Evolutionary conservation across 2,113 vertebrate genomes (phyloP).

Genomic region (Heteronetta atricapilla): DNA sequence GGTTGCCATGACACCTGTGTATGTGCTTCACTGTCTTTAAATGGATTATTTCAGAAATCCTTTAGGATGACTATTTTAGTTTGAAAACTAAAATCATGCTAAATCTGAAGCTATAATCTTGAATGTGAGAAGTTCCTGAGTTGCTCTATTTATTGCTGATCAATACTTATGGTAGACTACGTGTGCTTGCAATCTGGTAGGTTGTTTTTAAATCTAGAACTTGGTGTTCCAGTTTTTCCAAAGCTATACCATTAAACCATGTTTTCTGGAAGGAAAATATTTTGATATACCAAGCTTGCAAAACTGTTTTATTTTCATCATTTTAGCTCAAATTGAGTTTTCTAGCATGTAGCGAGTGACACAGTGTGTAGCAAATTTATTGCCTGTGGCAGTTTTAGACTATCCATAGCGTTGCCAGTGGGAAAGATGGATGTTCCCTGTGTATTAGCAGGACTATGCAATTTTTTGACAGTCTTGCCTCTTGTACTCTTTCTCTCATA

Average conservation of each 20-base stretch:
- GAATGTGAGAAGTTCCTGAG: not conserved
- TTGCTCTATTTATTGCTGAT: not conserved
- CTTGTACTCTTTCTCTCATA: not conserved
- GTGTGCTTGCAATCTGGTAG: not conserved
- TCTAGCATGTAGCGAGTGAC: not conserved
- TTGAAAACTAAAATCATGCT: not conserved
- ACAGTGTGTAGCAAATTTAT: not conserved
- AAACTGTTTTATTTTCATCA: not conserved
- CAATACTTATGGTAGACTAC: not conserved
- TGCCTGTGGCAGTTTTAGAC: not conserved
- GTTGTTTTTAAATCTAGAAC: not conserved
- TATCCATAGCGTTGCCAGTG: not conserved
- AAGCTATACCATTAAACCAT: not conserved
- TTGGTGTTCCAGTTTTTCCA: not conserved
- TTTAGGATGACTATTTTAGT: not conserved
- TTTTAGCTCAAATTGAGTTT: not conserved
- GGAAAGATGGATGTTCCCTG: not conserved
- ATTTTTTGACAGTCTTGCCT: not conserved
- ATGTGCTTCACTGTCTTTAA: not conserved
- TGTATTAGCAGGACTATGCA: not conserved
- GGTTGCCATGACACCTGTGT: not conserved
- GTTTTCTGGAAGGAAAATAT: not conserved
- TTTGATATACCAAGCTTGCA: not conserved
- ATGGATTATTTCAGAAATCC: not conserved
- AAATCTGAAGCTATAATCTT: not conserved